Percentiles rank a stretch among this genome's conserved stretches.
phyloP scores from a whole-genome alignment of 1,140 invertebrate species.

The Papilio dardanus region DNA sequence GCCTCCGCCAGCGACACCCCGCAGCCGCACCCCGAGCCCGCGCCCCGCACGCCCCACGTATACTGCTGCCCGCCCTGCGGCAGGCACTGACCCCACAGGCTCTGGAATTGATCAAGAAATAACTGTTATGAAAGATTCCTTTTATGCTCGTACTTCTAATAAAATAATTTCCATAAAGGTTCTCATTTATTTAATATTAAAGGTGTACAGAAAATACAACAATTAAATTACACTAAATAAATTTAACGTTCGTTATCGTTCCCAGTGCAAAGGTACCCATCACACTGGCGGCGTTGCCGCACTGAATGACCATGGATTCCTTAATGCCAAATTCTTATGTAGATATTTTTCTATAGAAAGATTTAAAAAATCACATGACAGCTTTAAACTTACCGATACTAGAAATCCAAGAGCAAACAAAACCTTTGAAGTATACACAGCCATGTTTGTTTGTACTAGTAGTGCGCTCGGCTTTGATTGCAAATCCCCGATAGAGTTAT shows the following conservation, averaged over 20 bases:
- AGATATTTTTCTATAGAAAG: too few relatives aligned
- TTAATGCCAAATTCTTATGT: too few relatives aligned
- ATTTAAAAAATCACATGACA: background rate
- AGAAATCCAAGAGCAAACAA: constrained; percentile 4
- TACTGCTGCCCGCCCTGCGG: background rate
- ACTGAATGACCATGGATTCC: too few relatives aligned
- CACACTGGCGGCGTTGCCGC: too few relatives aligned
- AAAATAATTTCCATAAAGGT: too few relatives aligned
- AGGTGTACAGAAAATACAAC: too few relatives aligned
- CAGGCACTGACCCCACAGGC: background rate
- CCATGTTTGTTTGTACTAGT: constrained; percentile 6
- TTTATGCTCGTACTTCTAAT: too few relatives aligned
- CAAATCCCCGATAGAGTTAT: background rate
- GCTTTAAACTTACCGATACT: constrained; percentile 1
- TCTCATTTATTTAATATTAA: too few relatives aligned
- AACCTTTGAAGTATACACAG: background rate
- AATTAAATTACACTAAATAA: too few relatives aligned
- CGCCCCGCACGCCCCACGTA: background rate
- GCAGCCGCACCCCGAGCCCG: background rate
- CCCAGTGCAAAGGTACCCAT: too few relatives aligned
- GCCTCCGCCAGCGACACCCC: background rate
- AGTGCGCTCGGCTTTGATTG: background rate
- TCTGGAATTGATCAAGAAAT: background rate
- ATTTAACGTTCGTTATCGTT: background rate
- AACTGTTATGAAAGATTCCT: too few relatives aligned